A percentile compares a stretch with the other conserved stretches of the same genome.
These are phyloP conservation scores for Colletes collaris DNA, from an alignment of 2,888 invertebrate genomes.

Conservation along the genomic window DNA sequence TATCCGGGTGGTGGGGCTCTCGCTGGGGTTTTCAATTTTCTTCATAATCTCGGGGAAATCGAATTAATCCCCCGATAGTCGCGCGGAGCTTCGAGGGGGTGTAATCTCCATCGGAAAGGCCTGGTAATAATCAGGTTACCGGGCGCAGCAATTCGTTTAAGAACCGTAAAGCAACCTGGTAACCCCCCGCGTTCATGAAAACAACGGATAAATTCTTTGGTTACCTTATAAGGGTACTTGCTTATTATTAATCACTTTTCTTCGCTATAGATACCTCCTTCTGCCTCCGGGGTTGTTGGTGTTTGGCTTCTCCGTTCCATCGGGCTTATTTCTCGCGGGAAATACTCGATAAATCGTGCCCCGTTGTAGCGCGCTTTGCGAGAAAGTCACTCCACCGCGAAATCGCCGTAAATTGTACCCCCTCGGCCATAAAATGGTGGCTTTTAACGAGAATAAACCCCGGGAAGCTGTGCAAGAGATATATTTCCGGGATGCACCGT, in stretches of 20 bases:
- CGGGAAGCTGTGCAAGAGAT: too few relatives aligned
- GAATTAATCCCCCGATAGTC: constrained; percentile 15
- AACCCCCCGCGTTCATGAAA: background rate
- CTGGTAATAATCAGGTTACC: constrained; percentile 33
- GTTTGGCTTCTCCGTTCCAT: background rate
- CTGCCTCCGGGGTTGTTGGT: too few relatives aligned
- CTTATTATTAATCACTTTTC: too few relatives aligned
- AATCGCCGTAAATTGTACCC: too few relatives aligned
- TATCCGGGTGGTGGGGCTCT: too few relatives aligned
- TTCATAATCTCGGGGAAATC: constrained; percentile 11
- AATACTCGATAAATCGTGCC: constrained; percentile 10
- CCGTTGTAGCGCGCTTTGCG: too few relatives aligned
- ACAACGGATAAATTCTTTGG: constrained; percentile 8
- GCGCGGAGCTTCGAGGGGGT: constrained; percentile 4
- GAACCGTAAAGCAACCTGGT: constrained; percentile 5
- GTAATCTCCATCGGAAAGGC: constrained; percentile 19
- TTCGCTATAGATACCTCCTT: too few relatives aligned
- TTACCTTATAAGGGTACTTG: too few relatives aligned
- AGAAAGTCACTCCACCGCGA: too few relatives aligned
- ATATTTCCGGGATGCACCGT: too few relatives aligned
- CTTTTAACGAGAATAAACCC: too few relatives aligned
- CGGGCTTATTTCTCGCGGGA: constrained; percentile 19
- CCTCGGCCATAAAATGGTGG: too few relatives aligned
- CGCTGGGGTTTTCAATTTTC: constrained; percentile 14
- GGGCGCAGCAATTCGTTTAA: constrained; percentile 37